Evolutionary conservation across 2,797 vertebrate species (phyloP).

Genomic region (Crax fasciolata): DNA sequence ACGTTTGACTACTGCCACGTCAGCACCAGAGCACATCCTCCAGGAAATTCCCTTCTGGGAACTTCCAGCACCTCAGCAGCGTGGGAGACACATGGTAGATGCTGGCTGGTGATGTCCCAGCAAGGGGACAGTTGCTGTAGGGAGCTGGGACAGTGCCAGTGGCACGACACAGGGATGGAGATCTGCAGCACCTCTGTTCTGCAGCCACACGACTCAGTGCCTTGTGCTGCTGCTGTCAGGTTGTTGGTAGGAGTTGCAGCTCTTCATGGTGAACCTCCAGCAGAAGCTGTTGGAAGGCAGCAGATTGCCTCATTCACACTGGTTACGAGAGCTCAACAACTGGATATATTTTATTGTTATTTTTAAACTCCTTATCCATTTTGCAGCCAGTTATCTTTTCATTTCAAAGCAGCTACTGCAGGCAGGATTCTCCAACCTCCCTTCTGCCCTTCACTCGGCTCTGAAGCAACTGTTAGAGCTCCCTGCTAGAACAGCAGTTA

Average conservation of each 20-base stretch:
- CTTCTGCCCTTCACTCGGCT: not conserved
- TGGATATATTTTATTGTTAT: not conserved
- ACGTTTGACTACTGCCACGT: not conserved
- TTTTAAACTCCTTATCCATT: not conserved
- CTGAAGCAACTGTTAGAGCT: not conserved
- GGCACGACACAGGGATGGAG: not conserved
- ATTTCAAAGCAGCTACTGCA: not conserved
- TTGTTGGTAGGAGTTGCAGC: not conserved
- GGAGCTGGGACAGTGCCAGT: not conserved
- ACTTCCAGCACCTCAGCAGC: not conserved
- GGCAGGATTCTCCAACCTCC: not conserved
- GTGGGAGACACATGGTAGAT: not conserved
- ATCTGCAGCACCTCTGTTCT: not conserved
- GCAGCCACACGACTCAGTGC: not conserved
- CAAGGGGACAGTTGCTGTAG: rapidly evolving
- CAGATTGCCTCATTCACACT: not conserved
- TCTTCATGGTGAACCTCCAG: not conserved
- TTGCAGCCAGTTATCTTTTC: not conserved
- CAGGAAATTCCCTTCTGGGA: not conserved
- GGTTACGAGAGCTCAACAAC: not conserved
- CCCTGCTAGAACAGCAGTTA: not conserved
- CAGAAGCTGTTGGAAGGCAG: not conserved
- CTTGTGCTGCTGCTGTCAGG: not conserved
- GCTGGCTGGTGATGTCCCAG: not conserved
- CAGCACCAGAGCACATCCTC: not conserved